Conservation (phyloP, 2,888 invertebrate genomes). For the Volucella inanis region DNA sequence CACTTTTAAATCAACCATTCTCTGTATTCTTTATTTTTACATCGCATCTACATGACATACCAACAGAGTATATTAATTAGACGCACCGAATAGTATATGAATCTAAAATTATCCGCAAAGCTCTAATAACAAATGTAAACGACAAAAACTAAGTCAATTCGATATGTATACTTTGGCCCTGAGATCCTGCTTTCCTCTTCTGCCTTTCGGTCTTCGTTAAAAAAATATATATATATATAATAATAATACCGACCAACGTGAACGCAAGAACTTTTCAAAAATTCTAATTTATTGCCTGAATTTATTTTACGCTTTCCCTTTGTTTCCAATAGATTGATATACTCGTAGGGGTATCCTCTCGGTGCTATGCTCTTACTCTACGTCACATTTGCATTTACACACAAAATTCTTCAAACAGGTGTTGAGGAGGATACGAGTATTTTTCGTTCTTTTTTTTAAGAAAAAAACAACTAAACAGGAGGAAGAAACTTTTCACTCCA, state of each 20-base stretch:
- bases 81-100: conserved; percentile 10
- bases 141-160: conserved; percentile 48
- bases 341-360: background rate
- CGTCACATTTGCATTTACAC: conserved; percentile 61
- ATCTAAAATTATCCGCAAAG: conserved; percentile 38
- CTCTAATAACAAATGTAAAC: conserved; percentile 57
- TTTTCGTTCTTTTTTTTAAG: conserved; percentile 15
- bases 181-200: conserved; percentile 11
- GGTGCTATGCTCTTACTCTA: conserved; percentile 5
- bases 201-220: background rate
- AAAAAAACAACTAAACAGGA: background rate
- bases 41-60: conserved; percentile 23
- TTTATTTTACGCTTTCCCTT: conserved; percentile 28
- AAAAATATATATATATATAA: no score
- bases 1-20: conserved; percentile 28
- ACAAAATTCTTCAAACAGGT: conserved; percentile 64
- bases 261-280: conserved; percentile 31
- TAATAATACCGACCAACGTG: no score
- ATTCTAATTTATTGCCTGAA: conserved; percentile 57
- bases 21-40: conserved; percentile 8
- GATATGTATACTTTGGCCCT: conserved; percentile 42
- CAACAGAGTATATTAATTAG: conserved; percentile 31
- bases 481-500: conserved; percentile 18
- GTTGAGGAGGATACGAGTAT: conserved; percentile 16
- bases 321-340: conserved; percentile 59